These are phyloP conservation scores for Plecotus auritus DNA, from an alignment of 2,113 vertebrate genomes.

Conservation along the genomic window DNA sequence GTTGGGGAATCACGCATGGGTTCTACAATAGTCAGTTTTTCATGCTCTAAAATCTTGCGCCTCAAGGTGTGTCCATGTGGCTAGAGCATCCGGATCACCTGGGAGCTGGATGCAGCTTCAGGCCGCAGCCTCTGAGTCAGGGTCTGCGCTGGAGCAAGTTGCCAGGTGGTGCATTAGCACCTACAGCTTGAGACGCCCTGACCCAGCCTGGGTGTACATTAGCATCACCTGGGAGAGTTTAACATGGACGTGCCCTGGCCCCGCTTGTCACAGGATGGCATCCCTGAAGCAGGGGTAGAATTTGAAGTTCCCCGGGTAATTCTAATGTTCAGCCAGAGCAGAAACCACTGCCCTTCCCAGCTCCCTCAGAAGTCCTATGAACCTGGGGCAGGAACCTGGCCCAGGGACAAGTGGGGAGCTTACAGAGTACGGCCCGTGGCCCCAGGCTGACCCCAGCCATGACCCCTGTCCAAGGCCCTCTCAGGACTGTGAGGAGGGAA, in stretches of 20 bases:
- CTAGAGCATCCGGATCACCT: fast-evolving
- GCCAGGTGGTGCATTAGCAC: background rate
- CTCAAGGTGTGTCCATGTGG: background rate
- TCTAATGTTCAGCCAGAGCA: background rate
- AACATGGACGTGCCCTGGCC: too few species aligned
- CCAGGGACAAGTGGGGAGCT: background rate
- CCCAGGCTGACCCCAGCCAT: background rate
- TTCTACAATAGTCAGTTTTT: background rate
- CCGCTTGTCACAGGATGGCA: too few species aligned
- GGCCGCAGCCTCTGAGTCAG: background rate
- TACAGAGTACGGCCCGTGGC: too few species aligned
- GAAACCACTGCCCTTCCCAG: background rate
- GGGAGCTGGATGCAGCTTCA: too few species aligned
- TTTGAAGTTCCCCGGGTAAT: background rate
- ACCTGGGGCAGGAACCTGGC: fast-evolving
- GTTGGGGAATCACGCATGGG: background rate
- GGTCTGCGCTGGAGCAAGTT: too few species aligned
- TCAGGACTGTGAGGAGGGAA: background rate
- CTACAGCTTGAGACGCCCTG: background rate
- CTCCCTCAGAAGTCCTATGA: background rate
- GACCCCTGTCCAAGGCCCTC: background rate
- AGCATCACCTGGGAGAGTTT: background rate
- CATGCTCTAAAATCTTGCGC: background rate
- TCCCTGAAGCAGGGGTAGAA: background rate
- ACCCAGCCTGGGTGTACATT: background rate